These are phyloP conservation scores for Tyria jacobaeae DNA, from an alignment of 2,888 invertebrate genomes.

Conservation along the genomic window DNA sequence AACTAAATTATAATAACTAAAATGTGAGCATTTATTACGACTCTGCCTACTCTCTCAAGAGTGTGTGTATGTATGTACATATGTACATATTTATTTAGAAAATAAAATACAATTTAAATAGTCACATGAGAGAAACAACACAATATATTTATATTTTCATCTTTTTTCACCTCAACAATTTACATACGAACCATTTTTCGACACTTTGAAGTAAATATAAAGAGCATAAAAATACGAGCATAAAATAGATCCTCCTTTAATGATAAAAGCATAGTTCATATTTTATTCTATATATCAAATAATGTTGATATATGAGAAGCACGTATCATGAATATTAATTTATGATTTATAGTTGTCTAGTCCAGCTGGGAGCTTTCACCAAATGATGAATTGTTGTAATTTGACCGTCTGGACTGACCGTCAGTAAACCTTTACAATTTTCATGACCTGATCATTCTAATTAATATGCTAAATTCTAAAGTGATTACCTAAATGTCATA, in stretches of 20 bases:
- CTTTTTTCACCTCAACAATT: conserved; percentile 4
- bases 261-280: conserved; percentile 33
- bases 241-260: conserved; percentile 24
- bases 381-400: conserved; percentile 70
- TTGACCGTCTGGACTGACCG: conserved; percentile 55
- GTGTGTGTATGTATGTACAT: too few relatives aligned
- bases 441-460: conserved; percentile 37
- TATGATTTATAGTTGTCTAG: conserved; percentile 69
- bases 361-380: conserved; percentile 59
- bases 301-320: conserved; percentile 48
- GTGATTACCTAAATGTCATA: conserved; percentile 1
- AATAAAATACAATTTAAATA: neutral
- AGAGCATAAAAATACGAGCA: conserved; percentile 13
- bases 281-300: conserved; percentile 39
- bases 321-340: conserved; percentile 64
- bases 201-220: conserved; percentile 13
- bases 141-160: conserved; percentile 8
- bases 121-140: neutral
- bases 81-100: neutral
- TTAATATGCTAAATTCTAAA: conserved; percentile 27
- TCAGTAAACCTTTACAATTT: conserved; percentile 52
- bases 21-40: too few relatives aligned
- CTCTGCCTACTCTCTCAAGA: too few relatives aligned
- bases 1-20: too few relatives aligned
- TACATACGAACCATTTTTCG: conserved; percentile 12